These are phyloP conservation scores for Micrasema minimum DNA, from an alignment of 1,140 invertebrate genomes.

Conservation along the genomic window DNA sequence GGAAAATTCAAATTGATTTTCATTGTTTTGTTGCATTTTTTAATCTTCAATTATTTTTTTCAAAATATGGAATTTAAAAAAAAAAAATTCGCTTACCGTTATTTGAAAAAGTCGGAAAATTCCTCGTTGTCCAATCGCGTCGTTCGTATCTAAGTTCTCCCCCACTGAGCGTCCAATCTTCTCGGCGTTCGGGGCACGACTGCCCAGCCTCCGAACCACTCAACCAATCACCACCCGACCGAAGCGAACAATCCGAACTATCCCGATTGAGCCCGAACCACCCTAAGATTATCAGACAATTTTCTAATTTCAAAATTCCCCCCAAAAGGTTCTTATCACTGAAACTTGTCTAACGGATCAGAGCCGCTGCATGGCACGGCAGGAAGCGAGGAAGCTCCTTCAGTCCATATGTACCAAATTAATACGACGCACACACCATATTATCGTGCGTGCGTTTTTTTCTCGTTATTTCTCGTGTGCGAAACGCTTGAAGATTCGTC, in stretches of 20 bases:
- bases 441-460: constrained; percentile 32
- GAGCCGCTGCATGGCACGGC: constrained; percentile 11
- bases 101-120: constrained; percentile 48
- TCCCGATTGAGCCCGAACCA: constrained; percentile 15
- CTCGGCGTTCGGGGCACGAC: constrained; percentile 44
- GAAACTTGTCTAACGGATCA: constrained; percentile 7
- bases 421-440: constrained; percentile 17
- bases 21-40: background rate
- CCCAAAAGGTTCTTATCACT: constrained; percentile 28
- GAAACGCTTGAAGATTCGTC: constrained; percentile 49
- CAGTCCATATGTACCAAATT: background rate
- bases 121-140: constrained; percentile 25
- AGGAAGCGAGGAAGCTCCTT: background rate
- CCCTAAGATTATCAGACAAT: constrained; percentile 12
- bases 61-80: background rate
- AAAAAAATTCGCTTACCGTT: constrained; percentile 44
- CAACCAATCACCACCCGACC: constrained; percentile 42
- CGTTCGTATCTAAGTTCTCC: background rate
- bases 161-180: constrained; percentile 37
- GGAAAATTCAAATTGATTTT: background rate
- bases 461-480: constrained; percentile 36
- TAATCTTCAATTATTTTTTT: background rate
- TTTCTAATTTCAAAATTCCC: no score
- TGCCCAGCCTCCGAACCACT: constrained; percentile 38
- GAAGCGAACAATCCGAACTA: constrained; percentile 17